phyloP scores from a whole-genome alignment of 53 echinoderm and acorn worm species.

The Paracentrotus lividus region DNA sequence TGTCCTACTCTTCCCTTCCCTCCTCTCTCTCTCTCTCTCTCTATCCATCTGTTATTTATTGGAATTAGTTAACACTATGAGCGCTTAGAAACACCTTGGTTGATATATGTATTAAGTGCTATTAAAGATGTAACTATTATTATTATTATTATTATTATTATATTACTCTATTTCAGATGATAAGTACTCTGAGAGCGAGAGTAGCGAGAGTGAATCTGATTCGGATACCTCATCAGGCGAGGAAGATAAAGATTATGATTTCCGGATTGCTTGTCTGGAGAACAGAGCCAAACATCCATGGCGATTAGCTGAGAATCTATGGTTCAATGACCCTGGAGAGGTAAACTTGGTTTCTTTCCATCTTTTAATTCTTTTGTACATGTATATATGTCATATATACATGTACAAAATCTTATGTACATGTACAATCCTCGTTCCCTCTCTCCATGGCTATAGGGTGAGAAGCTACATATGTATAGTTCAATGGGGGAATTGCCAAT shows the following conservation, averaged over 20 bases:
- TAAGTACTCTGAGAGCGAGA: neutral
- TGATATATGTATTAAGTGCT: too few relatives aligned
- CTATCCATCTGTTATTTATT: too few relatives aligned
- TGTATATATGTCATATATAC: neutral
- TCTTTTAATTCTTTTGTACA: neutral
- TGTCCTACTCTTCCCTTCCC: too few relatives aligned
- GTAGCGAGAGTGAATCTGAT: constrained; percentile 69
- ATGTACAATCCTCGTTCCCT: neutral
- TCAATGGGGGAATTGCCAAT: too few relatives aligned
- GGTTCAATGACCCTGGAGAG: constrained; percentile 98
- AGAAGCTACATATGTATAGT: too few relatives aligned
- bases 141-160: too few relatives aligned
- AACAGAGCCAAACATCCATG: constrained; percentile 88
- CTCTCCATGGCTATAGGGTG: too few relatives aligned
- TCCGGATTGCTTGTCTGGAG: constrained; percentile 73
- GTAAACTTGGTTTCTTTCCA: constrained; percentile 48
- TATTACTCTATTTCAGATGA: constrained; percentile 35
- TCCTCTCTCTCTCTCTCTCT: too few relatives aligned
- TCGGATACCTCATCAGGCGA: constrained; percentile 55
- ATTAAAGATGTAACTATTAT: too few relatives aligned
- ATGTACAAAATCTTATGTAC: neutral
- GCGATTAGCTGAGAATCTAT: constrained; percentile 87
- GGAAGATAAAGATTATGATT: constrained; percentile 67
- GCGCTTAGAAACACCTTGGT: too few relatives aligned
- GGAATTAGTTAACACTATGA: too few relatives aligned